phyloP scores from a whole-genome alignment of 2,113 vertebrate species.

The Pelecanoides urinatrix region DNA sequence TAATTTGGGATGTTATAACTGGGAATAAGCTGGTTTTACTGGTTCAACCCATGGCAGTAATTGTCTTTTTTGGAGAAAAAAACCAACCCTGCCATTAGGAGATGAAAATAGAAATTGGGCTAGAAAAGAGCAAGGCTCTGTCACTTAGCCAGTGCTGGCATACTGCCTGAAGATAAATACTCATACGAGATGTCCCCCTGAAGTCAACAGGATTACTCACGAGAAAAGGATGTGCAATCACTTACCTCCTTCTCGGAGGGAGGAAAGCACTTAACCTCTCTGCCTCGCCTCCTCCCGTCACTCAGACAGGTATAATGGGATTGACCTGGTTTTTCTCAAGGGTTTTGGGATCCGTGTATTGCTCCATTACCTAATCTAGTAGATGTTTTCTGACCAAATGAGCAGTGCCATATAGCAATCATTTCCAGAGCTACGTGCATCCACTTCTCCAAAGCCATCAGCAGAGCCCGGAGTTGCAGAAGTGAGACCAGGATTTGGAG shows the following conservation, averaged over 20 bases:
- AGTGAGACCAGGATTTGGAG: background rate
- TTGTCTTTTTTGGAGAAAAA: fast-evolving
- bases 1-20: background rate
- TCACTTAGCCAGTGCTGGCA: background rate
- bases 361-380: background rate
- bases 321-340: slow-evolving; percentile 22
- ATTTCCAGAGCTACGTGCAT: background rate
- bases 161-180: background rate
- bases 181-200: background rate
- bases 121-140: background rate
- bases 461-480: background rate
- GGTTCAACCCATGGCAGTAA: background rate
- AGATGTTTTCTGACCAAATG: slow-evolving; percentile 26
- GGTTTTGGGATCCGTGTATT: background rate
- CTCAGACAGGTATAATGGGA: slow-evolving; percentile 41
- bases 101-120: background rate
- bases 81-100: background rate
- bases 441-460: background rate
- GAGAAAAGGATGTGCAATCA: slow-evolving; percentile 10
- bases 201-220: background rate
- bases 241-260: background rate
- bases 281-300: background rate
- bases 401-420: background rate
- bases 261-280: slow-evolving; percentile 49
- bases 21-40: background rate